phyloP scores from a whole-genome alignment of 2,797 vertebrate genomes.

The Eurystomus glaucurus region DNA sequence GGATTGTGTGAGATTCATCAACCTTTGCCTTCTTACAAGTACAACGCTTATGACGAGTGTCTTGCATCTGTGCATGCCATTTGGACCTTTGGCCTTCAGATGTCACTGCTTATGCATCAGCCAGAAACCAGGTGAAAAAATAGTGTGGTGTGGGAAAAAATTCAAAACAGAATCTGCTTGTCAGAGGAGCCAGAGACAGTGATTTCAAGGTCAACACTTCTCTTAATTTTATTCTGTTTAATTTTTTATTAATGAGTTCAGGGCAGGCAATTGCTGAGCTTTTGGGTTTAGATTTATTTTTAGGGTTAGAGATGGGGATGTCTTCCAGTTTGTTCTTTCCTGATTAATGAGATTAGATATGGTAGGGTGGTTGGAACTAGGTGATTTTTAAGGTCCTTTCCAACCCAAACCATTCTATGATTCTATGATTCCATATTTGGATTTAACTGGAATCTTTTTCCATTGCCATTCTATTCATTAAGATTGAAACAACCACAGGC shows the following conservation, averaged over 20 bases:
- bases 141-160: background rate
- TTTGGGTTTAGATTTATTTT: slow-evolving; percentile 20
- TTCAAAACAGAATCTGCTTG: background rate
- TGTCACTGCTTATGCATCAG: background rate
- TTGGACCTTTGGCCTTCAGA: slow-evolving; percentile 4
- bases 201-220: slow-evolving; percentile 24
- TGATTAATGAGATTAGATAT: background rate
- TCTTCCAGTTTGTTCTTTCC: background rate
- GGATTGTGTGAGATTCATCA: background rate
- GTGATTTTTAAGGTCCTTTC: too few relatives aligned
- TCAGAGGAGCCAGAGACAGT: background rate
- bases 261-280: background rate
- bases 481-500: background rate
- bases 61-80: background rate
- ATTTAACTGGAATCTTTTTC: background rate
- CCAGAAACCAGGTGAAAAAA: slow-evolving; percentile 1
- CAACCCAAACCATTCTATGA: too few relatives aligned
- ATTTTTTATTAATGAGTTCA: slow-evolving; percentile 26
- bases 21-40: background rate
- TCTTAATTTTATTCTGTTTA: background rate
- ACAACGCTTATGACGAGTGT: fast-evolving
- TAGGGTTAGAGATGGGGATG: background rate
- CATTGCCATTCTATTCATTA: background rate
- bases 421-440: background rate
- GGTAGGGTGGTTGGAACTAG: too few relatives aligned